Evolutionary conservation across 2,888 invertebrate genomes (phyloP), one percentile per base, ranked within the genome.

Genomic region (Metellina segmentata): DNA sequence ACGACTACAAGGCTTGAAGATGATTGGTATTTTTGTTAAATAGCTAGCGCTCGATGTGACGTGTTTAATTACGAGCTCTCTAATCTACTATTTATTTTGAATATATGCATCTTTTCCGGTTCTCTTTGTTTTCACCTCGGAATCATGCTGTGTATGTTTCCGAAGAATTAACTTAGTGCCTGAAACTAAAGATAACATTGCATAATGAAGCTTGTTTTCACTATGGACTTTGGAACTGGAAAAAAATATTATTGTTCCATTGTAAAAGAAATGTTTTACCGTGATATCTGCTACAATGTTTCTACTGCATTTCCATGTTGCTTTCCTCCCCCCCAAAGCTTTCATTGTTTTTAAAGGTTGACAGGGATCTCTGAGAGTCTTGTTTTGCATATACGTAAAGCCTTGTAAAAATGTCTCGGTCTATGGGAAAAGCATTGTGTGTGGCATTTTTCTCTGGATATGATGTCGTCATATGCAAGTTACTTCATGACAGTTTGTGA

Each of bases 151-250:
- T 89, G 90, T 72, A 85, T 90, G 81, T 85, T 92, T 92, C 81
- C 85, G 91, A 74, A 81, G 83, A 89, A 92, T 89, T 86, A 78
- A 79, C 86, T 90, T 92, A 92, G 91, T 92, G 91, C 91, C 91
- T 92, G 81, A 85, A 89, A 85, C 51, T 74, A 81, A 92, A 81
- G 78, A 78, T 83, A 88, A 87, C 71, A 71, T 71, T 74, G 85
- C 61, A 81, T 72, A 85, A 72, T 34, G 72, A 74, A 83, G 85
- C 86, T 87, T 77, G 34, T 90, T 91, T 91, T 91, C 91, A 87
- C 79, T 91, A 79, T 83, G 69, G 48, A 86, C 70, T 86, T 51
- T 78, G 70, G 70, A n/a, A 82, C 49, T 61, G 5, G 61, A 61
- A 61, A 61, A 34, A 34, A 19, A 81, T 13, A 82, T 77, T 78